Evolutionary conservation across 2,113 vertebrate species (phyloP), one percentile per base, ranked within the genome.

Genomic region (Ceuthmochares aereus): DNA sequence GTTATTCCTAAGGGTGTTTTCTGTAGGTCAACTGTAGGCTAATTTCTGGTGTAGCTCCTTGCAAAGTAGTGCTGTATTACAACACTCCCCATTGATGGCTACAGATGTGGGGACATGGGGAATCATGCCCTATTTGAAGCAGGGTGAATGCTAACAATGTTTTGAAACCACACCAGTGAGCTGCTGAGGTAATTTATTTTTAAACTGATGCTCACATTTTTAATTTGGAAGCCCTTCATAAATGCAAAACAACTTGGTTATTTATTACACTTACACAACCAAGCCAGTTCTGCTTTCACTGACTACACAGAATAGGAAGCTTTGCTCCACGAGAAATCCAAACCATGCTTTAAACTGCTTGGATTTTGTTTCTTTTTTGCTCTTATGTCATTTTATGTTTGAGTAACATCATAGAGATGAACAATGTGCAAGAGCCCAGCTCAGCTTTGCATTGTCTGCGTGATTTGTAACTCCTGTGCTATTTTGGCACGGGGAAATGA

Each of bases 301-400:
- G 60, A 40, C 40, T 70, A 19, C 16, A 21, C 30, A 72, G 18
- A 64, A 29, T 42, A 76, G 52, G 49, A 84, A 64, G 18, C 25
- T 95, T 82, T 76, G 64, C 49, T 84, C 92, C 62, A 76, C 37
- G 40, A 66, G 21, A 18, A 89, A 63, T 60, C 60, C 45, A 62
- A 70, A 75, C n/a, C n/a, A 72, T 23, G 6, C 13, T 87, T 90
- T 56, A 90, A 96, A 81, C 56, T 78, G 32, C 76, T 92, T 84
- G 68, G 22, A 14, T 42, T 84, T 92, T 90, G 54, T 82, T 95
- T 95, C 80, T 78, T 93, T 96, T 89, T 93, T 49, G n/a, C 76
- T 84, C 62, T 89, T 78, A 78, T 58, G 76, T 93, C 52, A 58
- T 93, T 96, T 95, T 84, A 30, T 74, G 56, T 96, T 96, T 92